phyloP scores from a whole-genome alignment of 2,888 invertebrate species.

The Listrodromus nycthemerus region DNA sequence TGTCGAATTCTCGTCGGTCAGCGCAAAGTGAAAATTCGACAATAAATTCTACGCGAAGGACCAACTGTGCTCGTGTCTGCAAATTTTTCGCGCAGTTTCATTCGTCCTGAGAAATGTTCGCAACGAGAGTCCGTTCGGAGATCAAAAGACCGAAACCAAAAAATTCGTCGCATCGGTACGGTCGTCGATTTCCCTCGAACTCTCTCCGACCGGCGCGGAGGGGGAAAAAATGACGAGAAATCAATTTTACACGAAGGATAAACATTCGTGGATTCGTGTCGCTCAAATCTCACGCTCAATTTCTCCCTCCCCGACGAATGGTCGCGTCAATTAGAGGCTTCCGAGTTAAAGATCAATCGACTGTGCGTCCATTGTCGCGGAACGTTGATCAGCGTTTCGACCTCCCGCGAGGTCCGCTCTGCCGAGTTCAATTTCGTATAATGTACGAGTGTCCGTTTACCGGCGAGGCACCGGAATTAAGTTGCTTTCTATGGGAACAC shows the following conservation, averaged over 20 bases:
- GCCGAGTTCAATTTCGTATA: constrained; percentile 29
- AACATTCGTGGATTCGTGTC: neutral
- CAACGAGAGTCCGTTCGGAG: too few species aligned
- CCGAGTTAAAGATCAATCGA: constrained; percentile 33
- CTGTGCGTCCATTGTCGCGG: neutral
- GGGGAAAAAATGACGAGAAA: neutral
- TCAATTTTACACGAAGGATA: neutral
- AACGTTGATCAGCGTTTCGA: constrained; percentile 19
- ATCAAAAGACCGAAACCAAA: too few species aligned
- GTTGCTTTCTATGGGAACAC: constrained; percentile 50
- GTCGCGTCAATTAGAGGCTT: neutral
- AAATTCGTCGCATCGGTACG: too few species aligned
- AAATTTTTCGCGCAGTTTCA: too few species aligned
- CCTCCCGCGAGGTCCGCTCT: neutral
- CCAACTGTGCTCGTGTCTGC: too few species aligned
- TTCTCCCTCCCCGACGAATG: neutral
- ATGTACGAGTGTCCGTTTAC: constrained; percentile 12
- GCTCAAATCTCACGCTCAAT: neutral
- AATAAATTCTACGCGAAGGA: too few species aligned
- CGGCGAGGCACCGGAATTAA: constrained; percentile 42
- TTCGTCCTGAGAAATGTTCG: neutral
- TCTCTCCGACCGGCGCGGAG: too few species aligned
- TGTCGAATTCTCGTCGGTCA: too few species aligned
- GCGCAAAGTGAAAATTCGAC: too few species aligned
- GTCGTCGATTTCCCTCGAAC: too few species aligned